Evolutionary conservation across 2,113 vertebrate genomes (phyloP), one percentile per base, ranked within the genome.

Genomic region (Coryphaenoides rupestris): DNA sequence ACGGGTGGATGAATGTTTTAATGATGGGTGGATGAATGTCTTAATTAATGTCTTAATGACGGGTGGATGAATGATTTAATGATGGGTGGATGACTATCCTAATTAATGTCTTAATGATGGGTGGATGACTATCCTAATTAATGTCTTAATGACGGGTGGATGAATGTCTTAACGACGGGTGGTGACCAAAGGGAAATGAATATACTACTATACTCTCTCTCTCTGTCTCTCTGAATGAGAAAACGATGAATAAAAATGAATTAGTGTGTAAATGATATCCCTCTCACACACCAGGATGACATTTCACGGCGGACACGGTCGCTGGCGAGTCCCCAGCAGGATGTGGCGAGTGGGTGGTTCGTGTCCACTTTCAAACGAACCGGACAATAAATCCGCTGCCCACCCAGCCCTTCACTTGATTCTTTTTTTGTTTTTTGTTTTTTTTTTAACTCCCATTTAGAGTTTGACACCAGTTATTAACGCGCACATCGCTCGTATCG

Each of bases 261-360:
- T 47, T 12, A 47, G 3, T 26, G 24, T 6, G 24, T 6, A 26
- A 26, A 26, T 47, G 2, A 3, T 54, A 19, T 19, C 19, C 33
- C 14, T 19, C 19, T 19, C 54, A 58, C 19, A 13, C 12, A 5
- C 55, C 57, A 14, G 17, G 17, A 17, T 55, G 63, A 66, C 58
- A 73, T 71, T 69, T 78, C 74, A 60, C 63, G 63, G 28, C 76
- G 80, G 78, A 81, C 79, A 72, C 19, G 49, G 15, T 69, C 62
- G 46, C 52, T 70, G 57, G 65, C 68, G 65, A 72, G 73, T 62
- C 56, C 55, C 56, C 58, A 55, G 54, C 28, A 75, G 57, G 67
- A 73, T 55, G 64, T 66, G 68, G 21, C 1, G 65, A 55, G 74
- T 77, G 65, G 80, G 73, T n/a, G 75, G 70, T 60, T 1, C 22